Evolutionary conservation across 1,140 invertebrate genomes (phyloP), one percentile per base, ranked within the genome.

Genomic region (Drosophila willistoni): DNA sequence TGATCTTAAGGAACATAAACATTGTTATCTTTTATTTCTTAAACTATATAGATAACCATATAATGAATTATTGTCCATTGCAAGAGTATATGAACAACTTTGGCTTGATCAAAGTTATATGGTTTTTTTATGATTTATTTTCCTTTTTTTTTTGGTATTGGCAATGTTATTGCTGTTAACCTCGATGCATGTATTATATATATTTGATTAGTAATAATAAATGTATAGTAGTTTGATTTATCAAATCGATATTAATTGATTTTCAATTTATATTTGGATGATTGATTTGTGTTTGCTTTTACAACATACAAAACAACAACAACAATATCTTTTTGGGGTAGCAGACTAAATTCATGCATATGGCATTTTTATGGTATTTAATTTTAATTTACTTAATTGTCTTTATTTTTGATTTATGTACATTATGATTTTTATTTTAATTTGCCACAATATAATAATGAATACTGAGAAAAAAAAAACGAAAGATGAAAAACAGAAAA

Each of bases 261-360:
- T 51, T 42, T 68, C 42, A 60, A 36, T n/a, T 68, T 60, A 12
- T 25, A 33, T 61, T 47, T 59, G 19, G 22, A 60, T 60, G 57
- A 41, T 60, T 25, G 41, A 34, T 34, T 57, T 36, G 34, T 76
- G 64, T 61, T 47, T 62, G 54, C 44, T 39, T 62, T 74, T 33
- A 29, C 55, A 14, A 33, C 73, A 82, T 81, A 73, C 69, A 42
- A 62, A 68, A 71, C 70, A 70, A 71, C 79, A 51, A 51, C 44
- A 51, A 22, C 44, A 47, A 29, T 29, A 29, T 36, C 10, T 12
- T 82, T 79, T 71, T 91, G 90, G 90, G 90, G 90, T 91, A 91
- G 90, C 90, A 91, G 90, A 91, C 90, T 91, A 90, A 91, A 91
- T 85, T 78, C 68, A 77, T 83, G 77, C 77, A 85, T 89, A 74